Base-by-base conservation (phyloP, 2,113 vertebrate genomes). In the Siphamia tubifer region DNA sequence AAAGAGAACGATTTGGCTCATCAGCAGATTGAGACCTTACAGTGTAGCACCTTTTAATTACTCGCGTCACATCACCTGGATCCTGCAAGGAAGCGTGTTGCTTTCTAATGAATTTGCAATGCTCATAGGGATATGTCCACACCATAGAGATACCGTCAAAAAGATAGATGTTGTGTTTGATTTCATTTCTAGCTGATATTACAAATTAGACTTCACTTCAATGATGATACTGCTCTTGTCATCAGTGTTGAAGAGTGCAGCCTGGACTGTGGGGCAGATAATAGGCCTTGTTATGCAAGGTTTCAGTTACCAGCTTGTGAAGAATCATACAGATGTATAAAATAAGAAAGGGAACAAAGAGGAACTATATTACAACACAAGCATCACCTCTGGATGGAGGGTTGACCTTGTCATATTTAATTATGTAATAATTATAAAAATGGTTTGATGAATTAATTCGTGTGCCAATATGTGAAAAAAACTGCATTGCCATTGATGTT, bases 1-100 rank as follows among this genome's bases (percentile, higher is more conserved):
- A 76, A 53, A 56, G 45, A 65, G 52, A 79, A 62, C 6, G 47
- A 72, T 82, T 78, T 69, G 56, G 81, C 73, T 82, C 70, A 60
- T 55, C 44, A 35, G 67, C 53, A 82, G 71, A 81, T 77, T 79
- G 62, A 82, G 66, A 78, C 54, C 57, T 79, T 73, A 67, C 39
- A 70, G 31, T 48, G 52, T 75, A 54, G 54, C 74, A 74, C 63
- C 71, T 77, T 85, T 79, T 83, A 86, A 85, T 89, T 81, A 76
- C 77, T 27, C 5, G 5, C 15, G 43, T 74, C 38, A 40, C 78
- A 74, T 81, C 57, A 69, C 81, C 52, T 76, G 65, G 66, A 58
- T 71, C 53, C 19, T 28, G 39, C 30, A 34, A 40, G 48, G 44
- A 40, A 47, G 57, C 72, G 19, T 11, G 61, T 45, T 61, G 39